A percentile compares a stretch with the other conserved stretches of the same genome.
Evolutionary conservation across 1,140 invertebrate species (phyloP).

Genomic region (Drosophila parabipectinata): DNA sequence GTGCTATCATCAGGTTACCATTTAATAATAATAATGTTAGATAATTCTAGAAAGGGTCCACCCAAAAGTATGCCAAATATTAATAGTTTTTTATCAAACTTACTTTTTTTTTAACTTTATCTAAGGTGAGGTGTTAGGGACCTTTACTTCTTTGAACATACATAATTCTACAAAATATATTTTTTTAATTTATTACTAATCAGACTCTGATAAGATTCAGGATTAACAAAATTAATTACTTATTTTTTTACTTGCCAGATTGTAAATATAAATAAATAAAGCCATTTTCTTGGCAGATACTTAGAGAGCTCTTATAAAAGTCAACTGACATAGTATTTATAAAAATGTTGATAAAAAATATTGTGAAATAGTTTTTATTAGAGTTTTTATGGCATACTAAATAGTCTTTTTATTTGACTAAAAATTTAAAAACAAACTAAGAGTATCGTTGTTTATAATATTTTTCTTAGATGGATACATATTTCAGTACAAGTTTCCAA

Average conservation of each 20-base stretch:
- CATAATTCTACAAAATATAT: no score
- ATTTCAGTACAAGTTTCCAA: no score
- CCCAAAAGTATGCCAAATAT: conserved; percentile 4
- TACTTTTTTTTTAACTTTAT: background rate
- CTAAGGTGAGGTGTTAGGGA: background rate
- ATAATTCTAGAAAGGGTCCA: background rate
- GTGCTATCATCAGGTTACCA: conserved; percentile 16
- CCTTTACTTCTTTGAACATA: no score
- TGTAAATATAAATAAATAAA: conserved; percentile 1
- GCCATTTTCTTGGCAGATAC: background rate
- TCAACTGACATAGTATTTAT: background rate
- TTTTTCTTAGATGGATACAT: background rate
- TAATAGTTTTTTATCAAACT: background rate
- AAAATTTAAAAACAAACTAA: no score
- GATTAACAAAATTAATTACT: background rate
- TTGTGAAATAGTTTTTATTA: background rate
- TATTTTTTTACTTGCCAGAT: background rate
- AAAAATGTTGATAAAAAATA: background rate
- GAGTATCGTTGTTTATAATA: background rate
- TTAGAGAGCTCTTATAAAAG: background rate
- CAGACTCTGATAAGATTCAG: background rate
- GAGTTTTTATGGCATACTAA: no score
- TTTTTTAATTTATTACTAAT: background rate
- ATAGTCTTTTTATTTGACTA: background rate
- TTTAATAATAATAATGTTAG: conserved; percentile 7